Evolutionary conservation across 2,113 vertebrate species (phyloP).

Genomic region (Mugil cephalus): DNA sequence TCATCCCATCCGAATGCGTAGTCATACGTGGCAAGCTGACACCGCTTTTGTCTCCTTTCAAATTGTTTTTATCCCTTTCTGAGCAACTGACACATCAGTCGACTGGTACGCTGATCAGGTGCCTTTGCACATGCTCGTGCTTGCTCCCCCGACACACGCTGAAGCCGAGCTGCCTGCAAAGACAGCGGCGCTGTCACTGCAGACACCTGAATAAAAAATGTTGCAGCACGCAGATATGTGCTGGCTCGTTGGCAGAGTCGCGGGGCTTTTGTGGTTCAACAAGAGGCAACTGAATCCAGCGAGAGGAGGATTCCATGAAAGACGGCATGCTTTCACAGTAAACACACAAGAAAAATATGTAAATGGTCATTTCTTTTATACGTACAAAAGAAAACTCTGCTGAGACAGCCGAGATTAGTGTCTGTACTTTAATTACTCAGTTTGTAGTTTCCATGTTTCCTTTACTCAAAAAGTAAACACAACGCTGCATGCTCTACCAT

Average conservation of each 20-base stretch:
- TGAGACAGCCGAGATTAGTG: no score
- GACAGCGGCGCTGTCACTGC: constrained; percentile 69
- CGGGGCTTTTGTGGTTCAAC: constrained; percentile 57
- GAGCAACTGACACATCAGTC: constrained; percentile 66
- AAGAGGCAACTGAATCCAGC: constrained; percentile 59
- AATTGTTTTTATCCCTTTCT: constrained; percentile 65
- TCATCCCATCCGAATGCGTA: constrained; percentile 31
- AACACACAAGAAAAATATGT: background rate
- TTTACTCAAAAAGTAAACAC: no score
- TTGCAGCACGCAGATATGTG: constrained; percentile 65
- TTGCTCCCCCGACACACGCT: constrained; percentile 68
- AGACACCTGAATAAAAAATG: constrained; percentile 74
- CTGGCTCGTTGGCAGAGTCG: constrained; percentile 56
- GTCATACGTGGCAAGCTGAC: constrained; percentile 57
- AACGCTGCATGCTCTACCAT: no score
- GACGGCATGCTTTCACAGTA: constrained; percentile 1
- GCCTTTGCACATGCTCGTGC: constrained; percentile 73
- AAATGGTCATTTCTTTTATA: no score
- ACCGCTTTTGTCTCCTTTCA: constrained; percentile 51
- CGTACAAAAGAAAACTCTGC: no score
- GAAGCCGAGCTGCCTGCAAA: constrained; percentile 59
- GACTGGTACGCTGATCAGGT: constrained; percentile 66
- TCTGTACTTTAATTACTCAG: no score
- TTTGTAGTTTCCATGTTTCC: no score
- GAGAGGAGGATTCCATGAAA: constrained; percentile 8